Conservation (phyloP, 2,113 vertebrate species). For the Gila orcuttii region DNA sequence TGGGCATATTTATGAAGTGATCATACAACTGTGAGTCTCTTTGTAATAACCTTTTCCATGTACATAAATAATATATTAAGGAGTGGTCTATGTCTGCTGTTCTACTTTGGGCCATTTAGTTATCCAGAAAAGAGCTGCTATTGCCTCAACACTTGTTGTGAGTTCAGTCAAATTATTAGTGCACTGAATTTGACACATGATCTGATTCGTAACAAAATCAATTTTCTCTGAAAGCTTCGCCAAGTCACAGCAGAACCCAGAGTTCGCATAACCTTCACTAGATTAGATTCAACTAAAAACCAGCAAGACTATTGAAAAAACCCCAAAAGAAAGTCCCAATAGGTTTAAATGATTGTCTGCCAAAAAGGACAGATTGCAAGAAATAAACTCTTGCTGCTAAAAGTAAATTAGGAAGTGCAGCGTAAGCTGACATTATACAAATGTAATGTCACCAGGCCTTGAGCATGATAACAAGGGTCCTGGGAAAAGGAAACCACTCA, state of each 20-base stretch:
- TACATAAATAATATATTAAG: constrained; percentile 26
- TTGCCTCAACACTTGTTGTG: not conserved
- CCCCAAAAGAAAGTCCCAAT: constrained; percentile 18
- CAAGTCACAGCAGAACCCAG: not conserved
- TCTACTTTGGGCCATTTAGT: not conserved
- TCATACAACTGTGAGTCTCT: not conserved
- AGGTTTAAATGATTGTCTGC: constrained; percentile 1
- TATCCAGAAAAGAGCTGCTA: not conserved
- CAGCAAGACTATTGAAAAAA: not conserved
- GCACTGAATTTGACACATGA: constrained; percentile 12
- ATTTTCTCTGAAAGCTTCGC: not conserved
- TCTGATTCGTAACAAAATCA: not conserved
- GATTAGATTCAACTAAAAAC: constrained; percentile 11
- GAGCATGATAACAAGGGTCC: constrained; percentile 34
- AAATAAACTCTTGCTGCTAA: constrained; percentile 16
- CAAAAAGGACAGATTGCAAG: constrained; percentile 26
- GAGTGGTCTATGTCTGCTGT: not conserved
- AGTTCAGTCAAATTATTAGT: constrained; percentile 19
- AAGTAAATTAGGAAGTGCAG: constrained; percentile 40
- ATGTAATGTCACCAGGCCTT: constrained; percentile 20
- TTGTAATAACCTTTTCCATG: constrained; percentile 7
- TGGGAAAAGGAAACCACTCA: constrained; percentile 32
- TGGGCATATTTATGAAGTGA: constrained; percentile 1
- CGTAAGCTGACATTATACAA: constrained; percentile 12
- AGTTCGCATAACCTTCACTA: constrained; percentile 11